Evolutionary conservation across 2,888 invertebrate species (phyloP).

Genomic region (Pyrrhosoma nymphula): DNA sequence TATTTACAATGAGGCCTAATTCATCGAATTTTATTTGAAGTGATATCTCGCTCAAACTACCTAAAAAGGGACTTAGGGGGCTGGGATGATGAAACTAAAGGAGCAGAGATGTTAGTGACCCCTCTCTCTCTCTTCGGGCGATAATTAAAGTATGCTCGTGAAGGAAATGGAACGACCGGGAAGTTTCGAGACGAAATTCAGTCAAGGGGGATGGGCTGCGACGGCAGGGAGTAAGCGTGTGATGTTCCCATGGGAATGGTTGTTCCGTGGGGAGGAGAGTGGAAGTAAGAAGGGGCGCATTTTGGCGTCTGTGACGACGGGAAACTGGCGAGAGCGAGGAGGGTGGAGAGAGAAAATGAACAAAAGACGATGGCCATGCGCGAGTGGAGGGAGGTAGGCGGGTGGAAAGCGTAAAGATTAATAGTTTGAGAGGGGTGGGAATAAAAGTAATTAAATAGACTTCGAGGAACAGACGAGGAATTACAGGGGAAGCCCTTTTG

Average conservation of each 20-base stretch:
- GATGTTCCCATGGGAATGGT: neutral
- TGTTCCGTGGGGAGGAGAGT: neutral
- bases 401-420: neutral
- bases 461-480: neutral
- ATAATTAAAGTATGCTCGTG: neutral
- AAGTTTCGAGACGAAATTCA: conserved; percentile 3
- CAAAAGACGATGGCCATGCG: neutral
- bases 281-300: neutral
- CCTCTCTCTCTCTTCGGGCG: too few species aligned
- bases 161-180: conserved; percentile 7
- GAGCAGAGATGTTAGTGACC: too few species aligned
- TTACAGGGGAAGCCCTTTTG: neutral
- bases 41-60: too few species aligned
- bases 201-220: neutral
- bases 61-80: too few species aligned
- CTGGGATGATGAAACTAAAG: too few species aligned
- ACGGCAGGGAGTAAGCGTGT: neutral
- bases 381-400: neutral
- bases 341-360: too few species aligned
- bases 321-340: neutral
- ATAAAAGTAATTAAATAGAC: neutral
- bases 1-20: too few species aligned
- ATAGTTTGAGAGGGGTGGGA: neutral
- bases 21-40: too few species aligned
- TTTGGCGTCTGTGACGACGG: neutral